Base-by-base conservation (phyloP, 2,888 invertebrate species). In the Patella caerulea region DNA sequence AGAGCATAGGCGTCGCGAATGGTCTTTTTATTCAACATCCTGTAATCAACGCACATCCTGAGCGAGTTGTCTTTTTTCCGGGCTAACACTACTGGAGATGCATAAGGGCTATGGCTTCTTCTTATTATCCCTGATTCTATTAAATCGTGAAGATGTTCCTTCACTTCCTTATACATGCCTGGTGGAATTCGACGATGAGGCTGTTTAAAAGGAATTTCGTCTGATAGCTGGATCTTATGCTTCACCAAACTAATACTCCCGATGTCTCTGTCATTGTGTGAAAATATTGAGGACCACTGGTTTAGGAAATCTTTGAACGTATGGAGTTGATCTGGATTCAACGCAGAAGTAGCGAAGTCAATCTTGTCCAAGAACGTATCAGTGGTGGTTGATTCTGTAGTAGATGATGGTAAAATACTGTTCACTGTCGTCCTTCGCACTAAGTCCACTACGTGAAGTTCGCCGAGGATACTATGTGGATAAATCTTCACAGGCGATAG, bases 151-250 rank as follows among this genome's bases (percentile, higher is more conserved):
- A 71, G 24, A 19, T 71, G 34, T 14, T 71, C 19, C 34, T 34
- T 71, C 24, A 71, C 71, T 71, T 71, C 71, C 71, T 71, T 5
- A 29, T 29, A 29, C 14, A 19, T 15, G n/a, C 17, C 14, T 29
- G 71, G 71, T 29, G 71, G 29, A 71, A 71, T 71, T 71, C 71
- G 24, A 17, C 71, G 14, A 24, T 24, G 71, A 17, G 29, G 71
- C 14, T 17, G 14, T 65, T 79, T 77, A 34, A 79, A 71, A 34
- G 34, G 34, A 34, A 34, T 34, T 34, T 34, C 34, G 56, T 56
- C 56, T 56, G 56, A 56, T 56, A 56, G 56, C 56, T 56, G 56
- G 56, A 56, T 56, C 56, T 56, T 56, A 56, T 56, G 56, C 56
- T 56, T 56, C 55, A 55, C 55, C 17, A 56, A 17, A 56, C 56